Evolutionary conservation across 1,140 invertebrate genomes (phyloP), one percentile per base, ranked within the genome.

Genomic region (Drosophila virilis): DNA sequence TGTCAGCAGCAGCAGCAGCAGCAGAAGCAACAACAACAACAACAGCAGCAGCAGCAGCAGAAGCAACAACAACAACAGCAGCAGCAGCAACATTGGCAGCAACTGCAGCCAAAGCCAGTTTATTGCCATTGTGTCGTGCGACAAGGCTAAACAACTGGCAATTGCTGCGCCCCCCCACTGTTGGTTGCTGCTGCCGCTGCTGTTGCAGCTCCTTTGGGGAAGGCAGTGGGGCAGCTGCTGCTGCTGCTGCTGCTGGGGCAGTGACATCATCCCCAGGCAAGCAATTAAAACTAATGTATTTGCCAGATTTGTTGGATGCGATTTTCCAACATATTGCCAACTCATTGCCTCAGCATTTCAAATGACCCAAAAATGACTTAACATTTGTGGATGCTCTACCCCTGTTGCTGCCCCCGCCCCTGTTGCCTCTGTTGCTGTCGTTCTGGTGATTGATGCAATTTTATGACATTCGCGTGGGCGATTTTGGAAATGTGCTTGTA

Each of bases 241-340:
- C 57, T 55, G 13, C 50, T 50, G 46, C 65, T 65, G 81, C 64
- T 50, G 84, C 78, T 78, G 45, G 43, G 43, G 38, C 74, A 52
- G 43, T 60, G 69, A 76, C 64, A 66, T 70, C 72, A 70, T 70
- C 37, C 72, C 66, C 51, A 37, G 66, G 37, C 58, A 70, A 50
- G 66, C 82, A 78, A 78, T 86, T 73, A 78, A 88, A 79, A 79
- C 67, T 73, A 77, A 79, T 83, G 68, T 77, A 74, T 78, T 68
- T 88, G 75, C 75, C 72, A 62, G 72, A 70, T 70, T 74, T 74
- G 66, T 55, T 43, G 69, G 61, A 42, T 72, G 61, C 69, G 45
- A 72, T 72, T 72, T 71, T 64, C 68, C 60, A 72, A 69, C 65
- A 69, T 74, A 67, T 64, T 74, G 79, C 76, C 71, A 82, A 69